Evolutionary conservation across 2,113 vertebrate genomes (phyloP).

Genomic region (Prionailurus viverrinus): DNA sequence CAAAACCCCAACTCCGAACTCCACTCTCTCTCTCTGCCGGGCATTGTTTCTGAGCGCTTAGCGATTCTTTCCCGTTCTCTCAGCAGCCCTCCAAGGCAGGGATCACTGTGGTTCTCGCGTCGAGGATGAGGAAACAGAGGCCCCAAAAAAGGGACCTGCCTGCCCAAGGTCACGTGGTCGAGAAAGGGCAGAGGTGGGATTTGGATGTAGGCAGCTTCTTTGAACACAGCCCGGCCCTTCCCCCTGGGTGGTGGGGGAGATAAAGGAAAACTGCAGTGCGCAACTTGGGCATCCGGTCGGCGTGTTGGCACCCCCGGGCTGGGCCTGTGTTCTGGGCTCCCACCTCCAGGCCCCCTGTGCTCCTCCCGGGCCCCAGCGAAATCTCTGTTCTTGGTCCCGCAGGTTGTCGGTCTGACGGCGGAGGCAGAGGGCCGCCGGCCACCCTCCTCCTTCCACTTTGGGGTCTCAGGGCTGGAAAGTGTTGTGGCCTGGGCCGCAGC

Average conservation of each 20-base stretch:
- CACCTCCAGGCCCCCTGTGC: not conserved
- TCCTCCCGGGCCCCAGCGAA: not conserved
- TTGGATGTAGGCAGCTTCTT: not conserved
- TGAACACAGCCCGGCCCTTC: too few species aligned
- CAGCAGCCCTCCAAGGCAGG: not conserved
- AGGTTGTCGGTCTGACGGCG: too few species aligned
- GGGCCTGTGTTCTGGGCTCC: not conserved
- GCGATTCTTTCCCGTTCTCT: too few species aligned
- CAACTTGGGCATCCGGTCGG: rapidly evolving
- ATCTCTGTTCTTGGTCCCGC: not conserved
- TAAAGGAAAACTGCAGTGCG: not conserved
- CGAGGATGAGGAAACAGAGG: not conserved
- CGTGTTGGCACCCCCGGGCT: not conserved
- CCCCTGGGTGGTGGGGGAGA: not conserved
- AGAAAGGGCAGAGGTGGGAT: not conserved
- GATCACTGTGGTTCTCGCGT: not conserved
- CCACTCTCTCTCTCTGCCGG: not conserved
- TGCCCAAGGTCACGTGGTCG: not conserved
- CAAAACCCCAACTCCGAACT: not conserved
- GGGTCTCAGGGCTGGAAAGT: not conserved
- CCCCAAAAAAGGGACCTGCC: too few species aligned
- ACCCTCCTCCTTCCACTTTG: not conserved
- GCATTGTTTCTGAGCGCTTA: not conserved
- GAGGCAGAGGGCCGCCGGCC: not conserved
- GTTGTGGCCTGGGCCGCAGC: not conserved